These are phyloP conservation scores for Podarcis muralis DNA, from an alignment of 2,113 vertebrate species.

Conservation along the genomic window DNA sequence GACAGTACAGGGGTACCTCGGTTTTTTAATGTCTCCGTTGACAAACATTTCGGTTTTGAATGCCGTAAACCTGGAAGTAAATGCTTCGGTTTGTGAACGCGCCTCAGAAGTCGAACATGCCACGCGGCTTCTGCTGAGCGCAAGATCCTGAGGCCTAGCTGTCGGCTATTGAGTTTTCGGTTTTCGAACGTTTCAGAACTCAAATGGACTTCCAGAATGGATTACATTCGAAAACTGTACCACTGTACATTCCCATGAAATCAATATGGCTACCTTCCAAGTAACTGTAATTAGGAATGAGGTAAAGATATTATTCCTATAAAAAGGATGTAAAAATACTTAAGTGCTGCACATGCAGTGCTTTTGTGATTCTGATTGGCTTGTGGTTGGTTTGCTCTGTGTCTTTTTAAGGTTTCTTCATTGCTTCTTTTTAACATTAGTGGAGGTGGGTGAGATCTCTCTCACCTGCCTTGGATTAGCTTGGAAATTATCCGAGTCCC, in stretches of 20 bases:
- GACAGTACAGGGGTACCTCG: background rate
- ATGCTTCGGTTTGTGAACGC: no score
- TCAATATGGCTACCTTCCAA: background rate
- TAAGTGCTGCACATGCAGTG: slow-evolving; percentile 63
- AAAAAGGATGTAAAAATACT: slow-evolving; percentile 68
- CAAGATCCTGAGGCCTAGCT: no score
- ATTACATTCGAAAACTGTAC: no score
- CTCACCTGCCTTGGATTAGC: background rate
- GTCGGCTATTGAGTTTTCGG: no score
- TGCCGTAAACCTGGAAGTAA: no score
- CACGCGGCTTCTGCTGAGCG: accelerated
- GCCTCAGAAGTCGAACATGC: no score
- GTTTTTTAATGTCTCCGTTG: no score
- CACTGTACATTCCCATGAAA: background rate
- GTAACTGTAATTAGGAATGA: background rate
- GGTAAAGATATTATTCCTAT: slow-evolving; percentile 18
- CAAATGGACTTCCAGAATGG: no score
- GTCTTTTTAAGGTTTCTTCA: background rate
- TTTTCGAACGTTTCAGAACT: no score
- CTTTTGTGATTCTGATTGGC: slow-evolving; percentile 32
- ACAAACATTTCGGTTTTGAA: no score
- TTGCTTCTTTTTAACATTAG: background rate
- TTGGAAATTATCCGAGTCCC: background rate
- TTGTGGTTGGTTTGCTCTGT: background rate
- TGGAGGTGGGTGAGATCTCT: background rate